Base-by-base conservation (phyloP, 1,140 invertebrate species). In the Episyrphus balteatus region DNA sequence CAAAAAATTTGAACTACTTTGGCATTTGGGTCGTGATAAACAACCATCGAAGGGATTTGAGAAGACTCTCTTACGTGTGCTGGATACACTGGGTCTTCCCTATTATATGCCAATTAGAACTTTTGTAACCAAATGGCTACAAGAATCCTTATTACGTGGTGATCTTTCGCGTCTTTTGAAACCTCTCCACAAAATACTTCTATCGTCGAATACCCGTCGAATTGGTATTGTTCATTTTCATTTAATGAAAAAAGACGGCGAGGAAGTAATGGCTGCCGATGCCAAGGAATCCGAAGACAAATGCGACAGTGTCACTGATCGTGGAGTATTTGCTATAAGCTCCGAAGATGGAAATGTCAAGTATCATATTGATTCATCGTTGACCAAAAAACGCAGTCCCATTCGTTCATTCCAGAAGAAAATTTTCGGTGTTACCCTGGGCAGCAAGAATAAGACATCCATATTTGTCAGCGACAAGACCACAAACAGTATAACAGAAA, bases 221-320 rank as follows among this genome's bases (percentile, higher is more conserved):
- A 80, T 94, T 50, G 88, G 88, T 41, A 84, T 94, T 3, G 78
- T 88, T 10, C 86, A 92, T 59, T 82, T 90, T 1, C 86, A 82
- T 59, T 81, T 90, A 43, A 72, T 85, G 36, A 77, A 83, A 49
- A 75, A 77, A n/a, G 79, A 79, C 47, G 72, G 71, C 7, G 70
- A 76, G 45, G 54, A 53, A 44, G 19, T 64, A 55, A 48, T 62
- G 69, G 18, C 62, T 70, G 37, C 53, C 56, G n/a, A 48, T 57
- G 65, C 53, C 68, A 67, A 47, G 62, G 64, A 74, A 67, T 76
- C 70, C 50, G 57, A 75, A 62, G 65, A 75, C 40, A 42, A 69
- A 5, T 74, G 79, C 1, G 47, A 54, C 14, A 46, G 26, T 19
- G 44, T 51, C 0, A 55, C 59, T 11, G 66, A 68, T 32, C 55